A percentile compares a stretch with the other conserved stretches of the same genome.
Conservation (phyloP, 2,888 invertebrate genomes). For the Lasioglossum lativentre region DNA sequence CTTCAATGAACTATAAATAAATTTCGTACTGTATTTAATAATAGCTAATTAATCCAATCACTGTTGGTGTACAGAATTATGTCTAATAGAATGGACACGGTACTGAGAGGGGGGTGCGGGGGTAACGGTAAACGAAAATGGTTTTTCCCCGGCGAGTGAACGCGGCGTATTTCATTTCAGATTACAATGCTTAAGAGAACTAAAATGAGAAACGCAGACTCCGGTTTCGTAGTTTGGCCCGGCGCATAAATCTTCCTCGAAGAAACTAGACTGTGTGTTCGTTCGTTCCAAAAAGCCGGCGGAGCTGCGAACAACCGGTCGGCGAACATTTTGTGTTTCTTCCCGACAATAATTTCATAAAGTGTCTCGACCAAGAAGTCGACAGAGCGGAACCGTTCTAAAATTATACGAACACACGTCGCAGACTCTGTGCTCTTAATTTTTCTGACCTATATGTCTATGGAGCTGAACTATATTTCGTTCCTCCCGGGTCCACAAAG, state of each 20-base stretch:
- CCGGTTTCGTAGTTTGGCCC: conserved; percentile 6
- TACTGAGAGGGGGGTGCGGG: neutral
- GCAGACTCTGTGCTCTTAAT: conserved; percentile 5
- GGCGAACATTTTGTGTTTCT: conserved; percentile 15
- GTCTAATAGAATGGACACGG: neutral
- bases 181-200: conserved; percentile 10
- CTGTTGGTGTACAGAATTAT: neutral
- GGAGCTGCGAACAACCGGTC: conserved; percentile 18
- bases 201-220: neutral
- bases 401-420: neutral
- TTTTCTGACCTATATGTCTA: neutral
- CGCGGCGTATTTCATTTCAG: neutral
- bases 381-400: conserved; percentile 26
- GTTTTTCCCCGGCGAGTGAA: neutral
- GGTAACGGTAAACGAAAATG: neutral
- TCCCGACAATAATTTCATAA: conserved; percentile 23
- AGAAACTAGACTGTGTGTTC: conserved; percentile 19
- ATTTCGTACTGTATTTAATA: neutral
- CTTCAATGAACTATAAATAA: neutral
- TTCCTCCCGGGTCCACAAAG: neutral
- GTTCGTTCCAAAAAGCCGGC: conserved; percentile 26
- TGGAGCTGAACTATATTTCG: neutral
- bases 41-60: neutral
- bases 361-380: conserved; percentile 16
- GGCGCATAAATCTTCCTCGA: conserved; percentile 27